Base-by-base conservation (phyloP, 2,888 invertebrate genomes). In the Alitta virens region DNA sequence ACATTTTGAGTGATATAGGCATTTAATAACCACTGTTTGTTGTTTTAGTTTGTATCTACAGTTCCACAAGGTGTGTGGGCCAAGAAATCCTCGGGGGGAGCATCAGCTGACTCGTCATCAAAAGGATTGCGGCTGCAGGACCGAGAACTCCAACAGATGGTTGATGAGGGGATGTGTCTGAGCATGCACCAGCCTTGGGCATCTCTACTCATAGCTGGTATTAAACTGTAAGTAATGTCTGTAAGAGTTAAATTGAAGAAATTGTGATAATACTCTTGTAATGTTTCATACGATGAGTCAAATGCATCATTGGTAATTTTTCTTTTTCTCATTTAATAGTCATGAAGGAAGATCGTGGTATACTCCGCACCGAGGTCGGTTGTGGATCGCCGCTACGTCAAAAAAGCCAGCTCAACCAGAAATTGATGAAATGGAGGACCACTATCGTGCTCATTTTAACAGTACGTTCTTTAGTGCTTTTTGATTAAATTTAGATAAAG, bases 121-220 rank as follows among this genome's bases (percentile, higher is more conserved):
- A 5, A 54, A 33, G 18, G 24, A 3, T 49, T 64, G 21, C 66
- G 82, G 23, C 73, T 84, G 53, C 93, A 94, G 78, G 93, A 94
- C 77, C 85, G 87, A 50, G 88, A 89, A 78, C 83, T 91, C 57
- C 86, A 90, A 74, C 90, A 91, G 84, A 91, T 94, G 88, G 86
- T 87, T 51, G 94, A 94, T 81, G 85, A 89, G 71, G 94, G 95
- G 1, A 85, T 88, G 72, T 97, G 96, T 79, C 83, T 98, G 16
- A 94, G 93, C 72, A 89, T 98, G 90, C 94, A 94, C 83, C 97
- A 98, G 78, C 97, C 97, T 0, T 96, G 92, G 88, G 97, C 97
- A 0, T 92, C 94, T 0, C 85, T 97, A 38, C 85, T 98, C 0
- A 88, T 95, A 0, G 87, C 89, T n/a, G 97, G 96, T 57, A 93